Evolutionary conservation across 2,888 invertebrate genomes (phyloP).

Genomic region (Hylaea fasciaria): DNA sequence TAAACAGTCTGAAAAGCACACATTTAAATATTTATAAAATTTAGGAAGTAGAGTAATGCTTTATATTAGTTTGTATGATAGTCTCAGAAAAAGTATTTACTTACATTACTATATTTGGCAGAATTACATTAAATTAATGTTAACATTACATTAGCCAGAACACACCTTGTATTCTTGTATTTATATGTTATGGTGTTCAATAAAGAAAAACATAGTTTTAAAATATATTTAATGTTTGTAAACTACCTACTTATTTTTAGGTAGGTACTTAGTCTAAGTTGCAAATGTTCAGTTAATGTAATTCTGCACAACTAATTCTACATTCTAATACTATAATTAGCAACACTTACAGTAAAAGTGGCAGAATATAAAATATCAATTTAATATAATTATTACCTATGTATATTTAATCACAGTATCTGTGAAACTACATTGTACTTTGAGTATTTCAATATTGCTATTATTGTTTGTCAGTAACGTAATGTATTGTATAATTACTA

Average conservation of each 20-base stretch:
- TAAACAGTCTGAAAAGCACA: slow-evolving; percentile 39
- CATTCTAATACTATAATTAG: slow-evolving; percentile 1
- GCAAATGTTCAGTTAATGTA: no score
- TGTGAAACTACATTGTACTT: slow-evolving; percentile 52
- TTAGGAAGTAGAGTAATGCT: slow-evolving; percentile 74
- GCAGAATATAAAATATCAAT: slow-evolving; percentile 59
- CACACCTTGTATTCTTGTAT: no score
- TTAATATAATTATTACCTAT: slow-evolving; percentile 39
- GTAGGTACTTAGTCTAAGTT: not conserved
- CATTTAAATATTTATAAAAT: slow-evolving; percentile 49
- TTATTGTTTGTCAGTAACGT: slow-evolving; percentile 21
- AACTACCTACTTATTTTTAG: no score
- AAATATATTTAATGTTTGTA: no score
- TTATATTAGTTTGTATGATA: slow-evolving; percentile 47
- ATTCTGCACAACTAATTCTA: slow-evolving; percentile 6
- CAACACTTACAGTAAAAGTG: slow-evolving; percentile 45
- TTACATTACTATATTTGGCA: slow-evolving; percentile 1
- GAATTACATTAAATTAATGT: slow-evolving; percentile 8
- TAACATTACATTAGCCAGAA: no score
- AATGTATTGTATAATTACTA: not conserved
- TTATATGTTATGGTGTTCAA: no score
- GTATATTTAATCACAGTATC: slow-evolving; percentile 40
- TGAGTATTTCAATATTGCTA: slow-evolving; percentile 47
- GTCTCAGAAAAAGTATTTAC: slow-evolving; percentile 40
- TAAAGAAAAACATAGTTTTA: no score